These are phyloP conservation scores for Setipinna tenuifilis DNA, from an alignment of 2,797 vertebrate genomes.

Conservation along the genomic window DNA sequence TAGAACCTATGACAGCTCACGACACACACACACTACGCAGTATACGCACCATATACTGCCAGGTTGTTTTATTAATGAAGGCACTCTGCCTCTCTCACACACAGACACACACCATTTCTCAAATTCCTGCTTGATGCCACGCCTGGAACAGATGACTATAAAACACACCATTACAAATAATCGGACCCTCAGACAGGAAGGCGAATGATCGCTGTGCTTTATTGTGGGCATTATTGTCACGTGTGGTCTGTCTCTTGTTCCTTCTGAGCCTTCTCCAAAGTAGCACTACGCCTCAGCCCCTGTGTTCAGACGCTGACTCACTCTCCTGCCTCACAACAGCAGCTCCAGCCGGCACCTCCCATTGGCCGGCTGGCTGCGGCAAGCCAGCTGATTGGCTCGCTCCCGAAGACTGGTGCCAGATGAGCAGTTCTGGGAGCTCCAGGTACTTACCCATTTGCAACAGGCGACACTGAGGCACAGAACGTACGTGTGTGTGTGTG, in stretches of 20 bases:
- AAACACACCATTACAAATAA: background rate
- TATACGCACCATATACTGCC: background rate
- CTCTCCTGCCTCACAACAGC: slow-evolving; percentile 75
- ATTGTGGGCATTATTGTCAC: background rate
- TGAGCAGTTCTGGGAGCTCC: slow-evolving; percentile 27
- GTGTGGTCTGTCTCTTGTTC: background rate
- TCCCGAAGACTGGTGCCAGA: background rate
- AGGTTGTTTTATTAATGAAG: background rate
- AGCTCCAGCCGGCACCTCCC: slow-evolving; percentile 63
- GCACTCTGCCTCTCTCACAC: background rate
- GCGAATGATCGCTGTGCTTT: background rate
- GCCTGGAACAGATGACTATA: background rate
- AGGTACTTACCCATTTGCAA: slow-evolving; percentile 35
- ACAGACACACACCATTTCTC: background rate
- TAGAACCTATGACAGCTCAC: background rate
- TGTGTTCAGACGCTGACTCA: slow-evolving; percentile 69
- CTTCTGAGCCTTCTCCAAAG: background rate
- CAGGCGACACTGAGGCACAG: slow-evolving; percentile 30
- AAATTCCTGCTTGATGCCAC: background rate
- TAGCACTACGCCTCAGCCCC: background rate
- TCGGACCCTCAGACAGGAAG: background rate
- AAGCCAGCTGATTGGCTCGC: slow-evolving; percentile 62
- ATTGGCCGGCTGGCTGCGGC: slow-evolving; percentile 51
- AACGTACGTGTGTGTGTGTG: background rate
- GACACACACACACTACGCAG: too few relatives aligned